These are phyloP conservation scores for Vulpes lagopus DNA, from an alignment of 2,113 vertebrate genomes.

Conservation along the genomic window DNA sequence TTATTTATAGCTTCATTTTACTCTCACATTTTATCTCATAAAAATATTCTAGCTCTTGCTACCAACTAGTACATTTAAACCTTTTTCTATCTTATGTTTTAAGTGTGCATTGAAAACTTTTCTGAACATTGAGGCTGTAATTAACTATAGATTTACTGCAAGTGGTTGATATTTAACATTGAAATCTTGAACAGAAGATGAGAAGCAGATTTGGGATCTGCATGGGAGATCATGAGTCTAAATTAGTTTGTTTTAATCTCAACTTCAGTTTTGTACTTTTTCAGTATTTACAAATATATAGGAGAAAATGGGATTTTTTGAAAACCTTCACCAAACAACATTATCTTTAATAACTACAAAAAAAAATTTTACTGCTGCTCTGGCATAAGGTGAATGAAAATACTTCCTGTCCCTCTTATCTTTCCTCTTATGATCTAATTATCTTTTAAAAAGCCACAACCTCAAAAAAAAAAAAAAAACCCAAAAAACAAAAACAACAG, in stretches of 20 bases:
- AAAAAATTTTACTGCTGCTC: not conserved
- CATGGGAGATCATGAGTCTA: not conserved
- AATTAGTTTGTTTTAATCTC: conserved; percentile 21
- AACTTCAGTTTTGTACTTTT: conserved; percentile 18
- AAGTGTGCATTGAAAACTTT: not conserved
- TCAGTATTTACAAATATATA: not conserved
- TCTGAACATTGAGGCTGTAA: not conserved
- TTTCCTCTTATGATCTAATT: not conserved
- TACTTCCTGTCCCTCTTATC: not conserved
- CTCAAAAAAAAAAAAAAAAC: not conserved
- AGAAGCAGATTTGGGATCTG: not conserved
- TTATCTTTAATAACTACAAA: not conserved
- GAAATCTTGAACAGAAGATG: not conserved
- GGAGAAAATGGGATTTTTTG: not conserved
- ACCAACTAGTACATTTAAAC: not conserved
- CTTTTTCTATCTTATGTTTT: conserved; percentile 30
- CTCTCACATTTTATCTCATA: not conserved
- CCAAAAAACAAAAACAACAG: not conserved
- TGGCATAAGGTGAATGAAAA: not conserved
- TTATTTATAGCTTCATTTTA: conserved; percentile 61
- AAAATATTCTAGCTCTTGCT: conserved; percentile 38
- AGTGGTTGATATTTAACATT: not conserved
- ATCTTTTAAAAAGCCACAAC: not conserved
- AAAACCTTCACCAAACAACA: not conserved
- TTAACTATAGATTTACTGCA: conserved; percentile 28